Evolutionary conservation across 1,140 invertebrate species (phyloP).

Genomic region (Calliphora vicina): DNA sequence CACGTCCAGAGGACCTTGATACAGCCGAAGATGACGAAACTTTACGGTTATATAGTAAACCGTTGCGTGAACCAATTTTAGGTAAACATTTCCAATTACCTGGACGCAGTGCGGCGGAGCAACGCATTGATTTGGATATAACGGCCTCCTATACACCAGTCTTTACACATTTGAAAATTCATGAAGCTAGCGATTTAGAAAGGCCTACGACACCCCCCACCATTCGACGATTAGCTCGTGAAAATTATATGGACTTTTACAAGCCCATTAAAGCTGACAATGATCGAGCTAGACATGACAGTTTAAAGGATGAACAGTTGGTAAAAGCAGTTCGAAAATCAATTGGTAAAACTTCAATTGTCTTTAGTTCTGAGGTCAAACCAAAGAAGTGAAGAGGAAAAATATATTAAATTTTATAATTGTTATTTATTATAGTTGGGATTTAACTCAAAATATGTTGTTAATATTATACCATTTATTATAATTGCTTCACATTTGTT

Average conservation of each 20-base stretch:
- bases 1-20: background rate
- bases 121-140: slow-evolving; percentile 64
- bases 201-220: slow-evolving; percentile 64
- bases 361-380: background rate
- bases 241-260: slow-evolving; percentile 49
- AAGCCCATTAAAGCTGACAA: slow-evolving; percentile 32
- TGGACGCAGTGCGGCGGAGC: slow-evolving; percentile 56
- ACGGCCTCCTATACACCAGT: slow-evolving; percentile 68
- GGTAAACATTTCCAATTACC: slow-evolving; percentile 64
- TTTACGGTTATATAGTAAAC: slow-evolving; percentile 60
- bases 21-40: background rate
- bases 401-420: no score
- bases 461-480: no score
- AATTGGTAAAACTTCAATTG: no score
- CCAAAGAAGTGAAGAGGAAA: background rate
- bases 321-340: background rate
- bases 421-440: no score
- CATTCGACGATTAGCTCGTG: slow-evolving; percentile 56
- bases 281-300: background rate
- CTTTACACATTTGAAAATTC: slow-evolving; percentile 67
- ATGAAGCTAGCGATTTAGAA: slow-evolving; percentile 63
- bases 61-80: slow-evolving; percentile 63
- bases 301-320: slow-evolving; percentile 21
- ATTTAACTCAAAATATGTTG: no score
- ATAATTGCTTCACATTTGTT: no score